Evolutionary conservation across 2,888 invertebrate species (phyloP).

Genomic region (Pelosia muscerda): DNA sequence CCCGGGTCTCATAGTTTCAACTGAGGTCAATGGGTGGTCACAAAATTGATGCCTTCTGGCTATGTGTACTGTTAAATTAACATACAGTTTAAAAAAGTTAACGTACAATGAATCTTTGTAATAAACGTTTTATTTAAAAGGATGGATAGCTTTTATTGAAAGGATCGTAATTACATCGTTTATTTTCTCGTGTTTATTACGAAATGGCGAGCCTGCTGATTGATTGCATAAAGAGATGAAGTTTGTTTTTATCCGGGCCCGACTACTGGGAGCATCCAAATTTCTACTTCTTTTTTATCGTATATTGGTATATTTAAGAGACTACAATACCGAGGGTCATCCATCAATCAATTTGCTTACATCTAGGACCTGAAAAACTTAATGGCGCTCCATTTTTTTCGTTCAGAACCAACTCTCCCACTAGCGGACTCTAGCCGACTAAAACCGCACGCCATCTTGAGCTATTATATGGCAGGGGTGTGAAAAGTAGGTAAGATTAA

Average conservation of each 20-base stretch:
- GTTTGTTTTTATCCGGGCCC: not conserved
- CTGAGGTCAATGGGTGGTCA: constrained; percentile 46
- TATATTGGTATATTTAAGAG: too few relatives aligned
- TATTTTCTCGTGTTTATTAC: not conserved
- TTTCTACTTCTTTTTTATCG: not conserved
- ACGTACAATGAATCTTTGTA: not conserved
- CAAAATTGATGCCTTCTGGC: constrained; percentile 44
- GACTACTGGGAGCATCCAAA: too few relatives aligned
- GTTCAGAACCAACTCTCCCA: too few relatives aligned
- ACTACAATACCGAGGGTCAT: not conserved
- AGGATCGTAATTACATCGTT: not conserved
- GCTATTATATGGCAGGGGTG: too few relatives aligned
- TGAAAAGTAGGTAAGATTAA: too few relatives aligned
- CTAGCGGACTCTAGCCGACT: too few relatives aligned
- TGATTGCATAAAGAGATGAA: not conserved
- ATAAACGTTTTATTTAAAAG: not conserved
- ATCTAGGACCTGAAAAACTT: not conserved
- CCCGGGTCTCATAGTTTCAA: constrained; percentile 35
- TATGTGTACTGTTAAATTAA: constrained; percentile 19
- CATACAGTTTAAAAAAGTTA: not conserved
- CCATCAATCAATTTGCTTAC: not conserved
- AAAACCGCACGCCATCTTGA: too few relatives aligned
- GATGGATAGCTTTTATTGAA: not conserved
- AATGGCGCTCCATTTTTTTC: not conserved
- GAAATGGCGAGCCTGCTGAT: not conserved